Conservation (phyloP, 2,797 vertebrate genomes). For the Trichosurus vulpecula region DNA sequence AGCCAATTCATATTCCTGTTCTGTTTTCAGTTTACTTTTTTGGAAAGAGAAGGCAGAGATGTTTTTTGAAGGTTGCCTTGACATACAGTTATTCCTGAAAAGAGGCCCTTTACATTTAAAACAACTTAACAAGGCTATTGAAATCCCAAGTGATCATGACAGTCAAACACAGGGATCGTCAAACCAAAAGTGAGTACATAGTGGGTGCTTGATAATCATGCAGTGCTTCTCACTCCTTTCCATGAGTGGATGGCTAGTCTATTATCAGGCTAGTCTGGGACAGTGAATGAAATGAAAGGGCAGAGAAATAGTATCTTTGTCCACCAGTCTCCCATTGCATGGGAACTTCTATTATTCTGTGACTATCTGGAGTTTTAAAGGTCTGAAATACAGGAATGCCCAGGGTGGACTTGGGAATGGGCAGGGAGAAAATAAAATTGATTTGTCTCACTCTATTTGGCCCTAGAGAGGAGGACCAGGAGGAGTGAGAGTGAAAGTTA, state of each 20-base stretch:
- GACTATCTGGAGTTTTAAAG: not conserved
- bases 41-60: not conserved
- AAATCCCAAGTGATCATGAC: slow-evolving; percentile 21
- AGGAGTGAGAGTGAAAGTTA: not conserved
- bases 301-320: not conserved
- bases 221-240: not conserved
- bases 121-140: slow-evolving; percentile 25
- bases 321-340: not conserved
- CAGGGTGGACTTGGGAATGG: not conserved
- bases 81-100: not conserved
- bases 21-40: slow-evolving; percentile 32
- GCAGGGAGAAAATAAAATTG: not conserved
- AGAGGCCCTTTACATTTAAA: slow-evolving; percentile 6
- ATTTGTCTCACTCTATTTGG: not conserved
- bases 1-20: not conserved
- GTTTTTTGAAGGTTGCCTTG: slow-evolving; percentile 32
- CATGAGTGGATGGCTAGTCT: not conserved
- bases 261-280: not conserved
- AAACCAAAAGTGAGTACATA: not conserved
- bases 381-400: not conserved
- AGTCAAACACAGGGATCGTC: not conserved
- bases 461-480: not conserved
- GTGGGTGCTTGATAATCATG: not conserved
- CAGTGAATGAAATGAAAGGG: not conserved
- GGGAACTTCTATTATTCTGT: not conserved